Evolutionary conservation across 2,797 vertebrate genomes (phyloP), one percentile per base, ranked within the genome.

Genomic region (Pipistrellus kuhlii): DNA sequence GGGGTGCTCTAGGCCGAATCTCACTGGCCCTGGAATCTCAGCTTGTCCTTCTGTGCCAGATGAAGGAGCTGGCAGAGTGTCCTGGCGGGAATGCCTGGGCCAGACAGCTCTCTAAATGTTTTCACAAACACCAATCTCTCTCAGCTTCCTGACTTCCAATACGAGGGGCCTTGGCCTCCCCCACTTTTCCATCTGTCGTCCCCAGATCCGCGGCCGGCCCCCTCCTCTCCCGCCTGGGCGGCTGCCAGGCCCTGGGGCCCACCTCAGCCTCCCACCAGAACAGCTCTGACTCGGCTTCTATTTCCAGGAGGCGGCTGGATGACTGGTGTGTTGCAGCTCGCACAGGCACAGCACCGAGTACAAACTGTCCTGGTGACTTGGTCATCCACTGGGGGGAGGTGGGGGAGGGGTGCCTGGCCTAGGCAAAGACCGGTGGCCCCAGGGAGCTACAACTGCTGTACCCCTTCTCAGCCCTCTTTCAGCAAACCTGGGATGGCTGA

Each of bases 151-250:
- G 6, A 30, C 59, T 68, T 64, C 46, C 55, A 21, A 4, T 2
- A 3, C 1, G 2, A 86, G 30, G 44, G 59, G 27, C 27, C 1
- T 9, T 12, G 46, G 44, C 57, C 62, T 32, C 51, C 62, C 32
- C 66, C 3, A 18, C 53, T 13, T 71, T 38, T 57, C 76, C 4
- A 35, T 14, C 38, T 17, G 18, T 85, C 78, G 59, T 91, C 32
- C 69, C 25, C 6, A 23, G n/a, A 35, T 51, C 17, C 53, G 83
- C 0, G 0, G 41, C 9, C 0, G 1, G 71, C 11, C n/a, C 27
- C 15, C 5, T 20, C 4, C 7, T 27, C 72, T 85, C 82, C 76
- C 0, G 57, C 84, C 75, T 35, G n/a, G 30, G 62, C 14, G 30
- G 30, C 62, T 66, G 62, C 62, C 62, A 66, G 32, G 66, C 66